A percentile compares a stretch with the other conserved stretches of the same genome.
Conservation (phyloP, 2,888 invertebrate genomes). For the Trichogramma dendrolimi region DNA sequence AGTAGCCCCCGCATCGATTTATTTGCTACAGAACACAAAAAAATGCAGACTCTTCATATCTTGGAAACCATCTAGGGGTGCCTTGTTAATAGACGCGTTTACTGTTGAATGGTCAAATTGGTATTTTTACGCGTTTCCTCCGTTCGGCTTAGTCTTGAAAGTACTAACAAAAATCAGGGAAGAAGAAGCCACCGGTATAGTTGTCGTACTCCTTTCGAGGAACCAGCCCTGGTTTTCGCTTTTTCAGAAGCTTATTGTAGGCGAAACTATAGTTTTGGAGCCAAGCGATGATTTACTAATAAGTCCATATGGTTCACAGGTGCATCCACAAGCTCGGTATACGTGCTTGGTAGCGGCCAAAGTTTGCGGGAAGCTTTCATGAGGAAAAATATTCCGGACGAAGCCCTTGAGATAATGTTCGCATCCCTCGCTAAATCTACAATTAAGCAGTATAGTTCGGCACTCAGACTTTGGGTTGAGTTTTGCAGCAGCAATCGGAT, state of each 20-base stretch:
- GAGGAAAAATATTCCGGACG: conserved; percentile 3
- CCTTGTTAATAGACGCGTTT: conserved; percentile 16
- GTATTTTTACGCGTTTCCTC: conserved; percentile 26
- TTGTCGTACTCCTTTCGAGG: conserved; percentile 5
- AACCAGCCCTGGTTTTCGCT: not conserved
- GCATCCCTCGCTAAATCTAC: conserved; percentile 25
- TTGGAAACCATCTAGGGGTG: conserved; percentile 15
- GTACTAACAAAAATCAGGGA: conserved; percentile 18
- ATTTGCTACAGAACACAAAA: conserved; percentile 18
- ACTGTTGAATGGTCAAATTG: conserved; percentile 18
- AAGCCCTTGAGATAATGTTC: conserved; percentile 19
- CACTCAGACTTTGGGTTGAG: conserved; percentile 29
- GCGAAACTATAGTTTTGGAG: too few relatives aligned
- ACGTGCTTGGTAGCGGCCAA: conserved; percentile 23
- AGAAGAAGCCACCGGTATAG: conserved; percentile 16
- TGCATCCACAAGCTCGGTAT: conserved; percentile 12
- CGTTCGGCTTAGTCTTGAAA: conserved; percentile 21
- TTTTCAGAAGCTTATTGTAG: too few relatives aligned
- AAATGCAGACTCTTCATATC: conserved; percentile 25
- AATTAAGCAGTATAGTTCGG: conserved; percentile 27
- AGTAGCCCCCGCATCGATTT: conserved; percentile 19
- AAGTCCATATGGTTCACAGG: conserved; percentile 4
- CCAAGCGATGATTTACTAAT: too few relatives aligned
- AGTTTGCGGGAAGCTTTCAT: conserved; percentile 16
- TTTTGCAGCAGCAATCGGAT: too few relatives aligned